phyloP scores from a whole-genome alignment of 2,888 invertebrate genomes.

The Hypsopygia costalis region DNA sequence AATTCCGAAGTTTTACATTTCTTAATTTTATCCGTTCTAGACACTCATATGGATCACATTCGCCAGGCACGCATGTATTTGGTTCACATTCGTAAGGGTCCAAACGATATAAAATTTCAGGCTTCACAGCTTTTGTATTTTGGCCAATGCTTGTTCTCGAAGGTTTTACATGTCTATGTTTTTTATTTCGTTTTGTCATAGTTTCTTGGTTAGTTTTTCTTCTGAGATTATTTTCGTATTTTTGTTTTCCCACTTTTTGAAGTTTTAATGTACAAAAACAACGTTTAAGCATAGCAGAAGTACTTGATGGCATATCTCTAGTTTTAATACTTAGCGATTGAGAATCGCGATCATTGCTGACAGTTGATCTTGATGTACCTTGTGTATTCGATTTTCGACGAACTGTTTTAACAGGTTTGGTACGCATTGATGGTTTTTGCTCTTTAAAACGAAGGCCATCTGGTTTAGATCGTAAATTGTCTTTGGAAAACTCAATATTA shows the following conservation, averaged over 20 bases:
- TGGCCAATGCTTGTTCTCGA: not conserved
- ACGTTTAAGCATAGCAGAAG: conserved; percentile 8
- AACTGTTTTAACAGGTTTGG: not conserved
- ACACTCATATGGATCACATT: conserved; percentile 34
- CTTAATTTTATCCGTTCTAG: conserved; percentile 24
- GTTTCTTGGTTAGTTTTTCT: not conserved
- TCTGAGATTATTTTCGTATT: not conserved
- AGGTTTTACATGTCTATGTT: not conserved
- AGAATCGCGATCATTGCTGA: not conserved
- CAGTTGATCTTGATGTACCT: not conserved
- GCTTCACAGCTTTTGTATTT: not conserved
- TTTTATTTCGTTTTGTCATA: not conserved
- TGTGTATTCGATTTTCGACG: not conserved
- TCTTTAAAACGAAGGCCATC: not conserved
- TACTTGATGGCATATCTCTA: conserved; percentile 11
- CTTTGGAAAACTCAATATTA: conserved; percentile 33
- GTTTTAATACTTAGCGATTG: conserved; percentile 14
- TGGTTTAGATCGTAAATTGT: not conserved
- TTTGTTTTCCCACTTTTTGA: not conserved
- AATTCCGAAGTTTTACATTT: conserved; percentile 13
- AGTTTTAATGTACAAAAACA: conserved; percentile 5
- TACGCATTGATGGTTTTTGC: not conserved
- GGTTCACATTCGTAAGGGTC: conserved; percentile 25
- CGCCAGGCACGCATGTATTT: conserved; percentile 31
- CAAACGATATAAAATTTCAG: not conserved